Conservation (phyloP, 2,888 invertebrate genomes). For the Plutella xylostella region DNA sequence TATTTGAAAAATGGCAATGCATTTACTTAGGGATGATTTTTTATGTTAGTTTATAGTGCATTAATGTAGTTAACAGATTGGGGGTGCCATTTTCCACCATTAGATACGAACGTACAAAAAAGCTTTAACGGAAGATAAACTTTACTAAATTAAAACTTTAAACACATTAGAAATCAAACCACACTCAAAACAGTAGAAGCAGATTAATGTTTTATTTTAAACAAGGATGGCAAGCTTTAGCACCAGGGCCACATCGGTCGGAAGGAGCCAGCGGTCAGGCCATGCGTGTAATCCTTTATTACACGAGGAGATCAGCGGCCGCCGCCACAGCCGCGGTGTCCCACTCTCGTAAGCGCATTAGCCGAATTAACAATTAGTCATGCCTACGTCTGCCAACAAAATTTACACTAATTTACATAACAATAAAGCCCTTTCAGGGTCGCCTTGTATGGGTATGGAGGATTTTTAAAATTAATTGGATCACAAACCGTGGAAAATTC, state of each 20-base stretch:
- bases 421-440: conserved; percentile 58
- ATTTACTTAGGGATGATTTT: too few relatives aligned
- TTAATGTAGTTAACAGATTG: too few relatives aligned
- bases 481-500: conserved; percentile 57
- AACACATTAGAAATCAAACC: too few relatives aligned
- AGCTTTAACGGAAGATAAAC: too few relatives aligned
- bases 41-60: too few relatives aligned
- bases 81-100: too few relatives aligned
- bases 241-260: neutral
- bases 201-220: too few relatives aligned
- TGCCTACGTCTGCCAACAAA: conserved; percentile 59
- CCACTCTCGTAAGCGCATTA: conserved; percentile 60
- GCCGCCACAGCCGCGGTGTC: conserved; percentile 27
- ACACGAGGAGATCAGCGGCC: conserved; percentile 8
- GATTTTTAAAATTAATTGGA: conserved; percentile 68
- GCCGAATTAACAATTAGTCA: conserved; percentile 68
- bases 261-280: conserved; percentile 19
- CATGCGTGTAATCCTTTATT: conserved; percentile 30
- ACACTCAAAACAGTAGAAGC: too few relatives aligned
- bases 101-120: too few relatives aligned
- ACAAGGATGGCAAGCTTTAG: neutral
- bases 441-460: conserved; percentile 42
- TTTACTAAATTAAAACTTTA: too few relatives aligned
- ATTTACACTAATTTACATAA: conserved; percentile 68
- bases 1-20: too few relatives aligned